Evolutionary conservation across 1,140 invertebrate genomes (phyloP).

Genomic region (Lepidostoma basale): DNA sequence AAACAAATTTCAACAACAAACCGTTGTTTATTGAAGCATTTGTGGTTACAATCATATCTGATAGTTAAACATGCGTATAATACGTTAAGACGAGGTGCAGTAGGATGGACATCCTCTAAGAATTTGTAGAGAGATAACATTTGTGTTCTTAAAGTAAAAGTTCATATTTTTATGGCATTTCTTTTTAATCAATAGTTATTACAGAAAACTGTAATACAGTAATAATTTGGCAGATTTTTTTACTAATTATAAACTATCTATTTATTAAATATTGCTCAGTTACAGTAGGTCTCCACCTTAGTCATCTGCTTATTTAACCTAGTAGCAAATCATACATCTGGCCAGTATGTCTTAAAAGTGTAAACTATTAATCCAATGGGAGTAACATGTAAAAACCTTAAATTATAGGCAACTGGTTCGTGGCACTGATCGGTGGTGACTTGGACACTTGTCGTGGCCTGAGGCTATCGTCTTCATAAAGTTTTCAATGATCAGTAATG

Average conservation of each 20-base stretch:
- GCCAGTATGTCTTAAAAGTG: too few relatives aligned
- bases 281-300: background rate
- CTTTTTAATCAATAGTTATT: background rate
- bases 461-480: too few relatives aligned
- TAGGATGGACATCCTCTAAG: background rate
- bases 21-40: constrained; percentile 33
- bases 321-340: background rate
- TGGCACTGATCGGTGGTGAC: constrained; percentile 6
- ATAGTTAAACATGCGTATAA: background rate
- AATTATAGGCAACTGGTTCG: constrained; percentile 8
- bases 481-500: too few relatives aligned
- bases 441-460: too few relatives aligned
- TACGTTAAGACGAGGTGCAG: background rate
- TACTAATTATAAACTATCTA: constrained; percentile 7
- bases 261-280: constrained; percentile 13
- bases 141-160: too few relatives aligned
- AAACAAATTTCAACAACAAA: constrained; percentile 3
- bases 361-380: too few relatives aligned
- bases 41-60: constrained; percentile 24
- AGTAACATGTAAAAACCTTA: background rate
- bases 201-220: constrained; percentile 25
- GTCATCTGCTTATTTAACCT: background rate
- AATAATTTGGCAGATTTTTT: constrained; percentile 30
- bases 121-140: too few relatives aligned
- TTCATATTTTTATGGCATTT: background rate